Evolutionary conservation across 2,888 invertebrate species (phyloP).

Genomic region (Pseudolycoriella hygida): DNA sequence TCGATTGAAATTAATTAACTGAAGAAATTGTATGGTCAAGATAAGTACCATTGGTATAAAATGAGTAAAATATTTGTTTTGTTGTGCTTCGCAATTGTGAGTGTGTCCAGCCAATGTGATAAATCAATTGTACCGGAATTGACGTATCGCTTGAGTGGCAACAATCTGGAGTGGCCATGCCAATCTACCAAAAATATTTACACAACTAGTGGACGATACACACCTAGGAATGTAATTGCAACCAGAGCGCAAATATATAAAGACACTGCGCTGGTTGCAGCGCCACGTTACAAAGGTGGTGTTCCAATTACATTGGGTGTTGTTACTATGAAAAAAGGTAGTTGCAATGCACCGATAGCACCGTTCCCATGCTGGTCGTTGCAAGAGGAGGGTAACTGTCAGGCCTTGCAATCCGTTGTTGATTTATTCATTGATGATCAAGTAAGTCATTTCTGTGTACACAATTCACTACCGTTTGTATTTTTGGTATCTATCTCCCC

Average conservation of each 20-base stretch:
- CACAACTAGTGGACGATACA: slow-evolving; percentile 36
- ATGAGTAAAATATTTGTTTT: background rate
- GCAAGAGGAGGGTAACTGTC: slow-evolving; percentile 51
- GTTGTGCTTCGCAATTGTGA: slow-evolving; percentile 1
- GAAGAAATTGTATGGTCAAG: too few species aligned
- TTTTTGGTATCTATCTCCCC: too few species aligned
- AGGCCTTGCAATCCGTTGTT: slow-evolving; percentile 49
- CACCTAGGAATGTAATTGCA: slow-evolving; percentile 39
- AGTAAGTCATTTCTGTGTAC: slow-evolving; percentile 13
- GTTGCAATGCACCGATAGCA: slow-evolving; percentile 32
- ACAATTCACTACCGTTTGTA: background rate
- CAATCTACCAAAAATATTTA: slow-evolving; percentile 38
- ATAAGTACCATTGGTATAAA: too few species aligned
- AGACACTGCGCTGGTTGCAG: slow-evolving; percentile 37
- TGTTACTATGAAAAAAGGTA: slow-evolving; percentile 32
- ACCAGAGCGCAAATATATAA: slow-evolving; percentile 40
- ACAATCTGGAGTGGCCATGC: slow-evolving; percentile 37
- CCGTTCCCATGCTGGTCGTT: slow-evolving; percentile 50
- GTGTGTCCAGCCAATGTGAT: slow-evolving; percentile 5
- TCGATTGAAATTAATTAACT: too few species aligned
- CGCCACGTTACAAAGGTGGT: slow-evolving; percentile 41
- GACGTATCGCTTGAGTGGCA: slow-evolving; percentile 14
- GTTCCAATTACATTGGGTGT: slow-evolving; percentile 41
- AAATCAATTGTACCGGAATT: slow-evolving; percentile 7
- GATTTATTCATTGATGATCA: slow-evolving; percentile 42